Base-by-base conservation (phyloP, 1,140 invertebrate genomes). In the Cepaea nemoralis region DNA sequence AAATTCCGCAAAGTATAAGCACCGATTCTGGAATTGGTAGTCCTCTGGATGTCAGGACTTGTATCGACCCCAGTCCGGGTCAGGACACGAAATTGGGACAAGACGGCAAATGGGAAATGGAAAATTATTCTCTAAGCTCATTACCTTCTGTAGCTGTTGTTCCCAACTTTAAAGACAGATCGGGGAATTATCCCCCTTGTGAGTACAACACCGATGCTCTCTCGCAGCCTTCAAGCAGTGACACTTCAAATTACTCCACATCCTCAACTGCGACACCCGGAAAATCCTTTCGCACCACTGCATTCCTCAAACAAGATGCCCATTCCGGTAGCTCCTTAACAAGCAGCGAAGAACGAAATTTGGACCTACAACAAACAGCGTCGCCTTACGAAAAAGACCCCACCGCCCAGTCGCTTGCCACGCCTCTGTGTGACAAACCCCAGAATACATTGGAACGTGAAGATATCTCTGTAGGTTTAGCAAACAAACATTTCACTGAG, bases 1-100 rank as follows among this genome's bases (percentile, higher is more conserved):
- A 50, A 40, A 74, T 74, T 74, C 71, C 71, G 8, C 71, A 74
- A 45, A 74, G 71, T 74, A 1, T 74, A 5, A 74, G 71, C 71
- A 50, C 71, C 2, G 71, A 74, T 48, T 74, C 71, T 2, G 71
- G 71, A 22, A 74, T 74, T 12, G 71, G 71, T 48, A 74, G 71
- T 35, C 71, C 71, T 2, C 37, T 35, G 0, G 71, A 74, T 10
- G 71, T 1, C 1, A 74, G 35, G 22, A n/a, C 27, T 63, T n/a
- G 5, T 31, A 63, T 63, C 59, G 69, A 42, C 40, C 40, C 40
- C 6, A 19, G 1, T 5, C 1, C 27, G 40, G 22, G 35, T 39
- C 40, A 24, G 35, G 69, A 70, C 37, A 39, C 8, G 16, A n/a
- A 70, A 70, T 39, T 39, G 69, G 40, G 69, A 70, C 16, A 70